A percentile compares a stretch with the other conserved stretches of the same genome.
Evolutionary conservation across 2,888 invertebrate genomes (phyloP).

Genomic region (Corbicula japonica): DNA sequence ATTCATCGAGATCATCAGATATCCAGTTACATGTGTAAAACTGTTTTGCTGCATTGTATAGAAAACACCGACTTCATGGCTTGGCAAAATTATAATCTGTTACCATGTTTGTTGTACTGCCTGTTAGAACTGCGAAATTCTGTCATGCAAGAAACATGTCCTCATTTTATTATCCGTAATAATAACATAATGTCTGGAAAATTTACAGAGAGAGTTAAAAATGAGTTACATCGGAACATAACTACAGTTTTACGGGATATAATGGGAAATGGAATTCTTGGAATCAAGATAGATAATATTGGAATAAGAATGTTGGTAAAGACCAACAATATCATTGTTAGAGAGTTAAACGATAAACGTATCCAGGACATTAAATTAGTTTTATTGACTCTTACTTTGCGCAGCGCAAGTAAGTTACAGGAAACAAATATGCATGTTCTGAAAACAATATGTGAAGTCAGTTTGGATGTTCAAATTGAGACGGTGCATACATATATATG

Average conservation of each 20-base stretch:
- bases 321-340: background rate
- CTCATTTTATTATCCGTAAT: background rate
- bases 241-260: background rate
- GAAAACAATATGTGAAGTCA: background rate
- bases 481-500: background rate
- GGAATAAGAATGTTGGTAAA: background rate
- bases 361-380: no score
- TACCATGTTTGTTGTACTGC: background rate
- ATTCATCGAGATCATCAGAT: no score
- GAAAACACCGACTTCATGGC: no score
- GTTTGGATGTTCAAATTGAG: background rate
- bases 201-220: background rate
- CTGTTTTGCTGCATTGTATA: no score
- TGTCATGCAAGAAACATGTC: background rate
- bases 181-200: conserved; percentile 3
- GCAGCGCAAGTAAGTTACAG: background rate
- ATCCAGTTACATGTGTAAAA: no score
- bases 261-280: background rate
- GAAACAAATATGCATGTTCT: no score
- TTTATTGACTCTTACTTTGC: no score
- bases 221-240: background rate
- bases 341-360: no score
- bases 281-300: background rate
- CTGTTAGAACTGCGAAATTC: background rate
- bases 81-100: no score